Evolutionary conservation across 1,140 invertebrate species (phyloP).

Genomic region (Scaptodrosophila lebanonensis): DNA sequence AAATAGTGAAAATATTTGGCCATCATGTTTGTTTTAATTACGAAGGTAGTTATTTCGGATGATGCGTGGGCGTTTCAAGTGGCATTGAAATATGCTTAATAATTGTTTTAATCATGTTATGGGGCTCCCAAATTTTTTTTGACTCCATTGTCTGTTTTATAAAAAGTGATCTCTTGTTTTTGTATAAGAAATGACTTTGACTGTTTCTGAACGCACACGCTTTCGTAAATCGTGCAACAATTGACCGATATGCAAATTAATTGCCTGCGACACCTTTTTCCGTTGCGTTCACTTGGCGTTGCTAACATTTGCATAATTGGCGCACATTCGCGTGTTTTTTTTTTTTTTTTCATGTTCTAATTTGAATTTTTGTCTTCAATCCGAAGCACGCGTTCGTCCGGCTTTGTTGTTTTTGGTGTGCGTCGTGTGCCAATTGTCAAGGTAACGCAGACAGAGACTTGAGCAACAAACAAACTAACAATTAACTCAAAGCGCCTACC

Average conservation of each 20-base stretch:
- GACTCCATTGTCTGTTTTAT: no score
- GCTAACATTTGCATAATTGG: conserved; percentile 63
- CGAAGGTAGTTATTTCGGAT: conserved; percentile 11
- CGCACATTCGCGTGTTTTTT: conserved; percentile 36
- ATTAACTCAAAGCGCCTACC: no score
- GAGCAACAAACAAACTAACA: conserved; percentile 41
- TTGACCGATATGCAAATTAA: conserved; percentile 72
- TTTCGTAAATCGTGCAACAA: conserved; percentile 58
- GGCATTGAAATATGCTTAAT: conserved; percentile 50
- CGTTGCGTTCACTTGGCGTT: conserved; percentile 32
- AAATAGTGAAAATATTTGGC: conserved; percentile 21
- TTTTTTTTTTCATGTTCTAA: conserved; percentile 56
- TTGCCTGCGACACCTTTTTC: no score
- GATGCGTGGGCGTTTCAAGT: conserved; percentile 34
- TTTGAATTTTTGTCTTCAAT: conserved; percentile 56
- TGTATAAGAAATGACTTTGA: no score
- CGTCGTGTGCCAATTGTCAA: conserved; percentile 28
- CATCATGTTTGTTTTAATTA: no score
- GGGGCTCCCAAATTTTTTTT: no score
- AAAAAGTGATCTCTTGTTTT: no score
- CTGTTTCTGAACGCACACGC: conserved; percentile 55
- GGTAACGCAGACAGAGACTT: conserved; percentile 23
- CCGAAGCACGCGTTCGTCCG: conserved; percentile 50
- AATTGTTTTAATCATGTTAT: no score
- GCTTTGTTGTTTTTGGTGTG: no score